Evolutionary conservation across 53 echinoderm and acorn worm genomes (phyloP), one percentile per base, ranked within the genome.

Genomic region (Henricia sp.): DNA sequence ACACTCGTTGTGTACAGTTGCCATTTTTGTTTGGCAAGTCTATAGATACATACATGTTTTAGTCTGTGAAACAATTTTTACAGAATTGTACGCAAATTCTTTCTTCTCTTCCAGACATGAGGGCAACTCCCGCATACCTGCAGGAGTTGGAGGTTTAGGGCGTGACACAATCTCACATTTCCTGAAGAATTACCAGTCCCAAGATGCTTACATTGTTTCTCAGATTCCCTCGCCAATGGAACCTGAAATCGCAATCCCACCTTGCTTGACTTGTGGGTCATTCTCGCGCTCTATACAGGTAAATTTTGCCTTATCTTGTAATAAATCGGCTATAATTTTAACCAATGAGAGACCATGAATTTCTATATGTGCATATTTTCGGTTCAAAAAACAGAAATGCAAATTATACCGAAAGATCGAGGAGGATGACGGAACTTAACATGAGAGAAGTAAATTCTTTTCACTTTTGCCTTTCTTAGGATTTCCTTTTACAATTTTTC

Each of bases 181-280:
- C 70, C 17, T 92, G n/a, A 44, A 73, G 19, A 70, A 89, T 37
- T 92, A 92, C 52, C 92, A 92, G 65, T 67, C 71, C 13, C 36
- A 57, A 0, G 85, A 89, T 72, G 50, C 80, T 2, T 92, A 92
- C 85, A 72, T 92, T 33, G 82, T 92, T 8, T 80, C 92, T 21
- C 73, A 74, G 37, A 27, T 92, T 4, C 86, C 92, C 2, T 37
- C 41, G 6, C 72, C 89, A 0, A 92, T 92, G 92, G 89, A 92
- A 30, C 54, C 25, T 50, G 92, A 92, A 14, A 56, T 92, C 37
- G 35, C 86, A 48, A 64, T 92, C 27, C 92, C 89, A 28, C 86
- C 89, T 0, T 92, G 89, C 68, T 23, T 92, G 37, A 82, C 85
- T 14, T 92, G 92, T 66, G 92, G 92, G 25, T 86, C 86, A 6